Evolutionary conservation across 2,888 invertebrate species (phyloP), one percentile per base, ranked within the genome.

Genomic region (Petrophora chlorosata): DNA sequence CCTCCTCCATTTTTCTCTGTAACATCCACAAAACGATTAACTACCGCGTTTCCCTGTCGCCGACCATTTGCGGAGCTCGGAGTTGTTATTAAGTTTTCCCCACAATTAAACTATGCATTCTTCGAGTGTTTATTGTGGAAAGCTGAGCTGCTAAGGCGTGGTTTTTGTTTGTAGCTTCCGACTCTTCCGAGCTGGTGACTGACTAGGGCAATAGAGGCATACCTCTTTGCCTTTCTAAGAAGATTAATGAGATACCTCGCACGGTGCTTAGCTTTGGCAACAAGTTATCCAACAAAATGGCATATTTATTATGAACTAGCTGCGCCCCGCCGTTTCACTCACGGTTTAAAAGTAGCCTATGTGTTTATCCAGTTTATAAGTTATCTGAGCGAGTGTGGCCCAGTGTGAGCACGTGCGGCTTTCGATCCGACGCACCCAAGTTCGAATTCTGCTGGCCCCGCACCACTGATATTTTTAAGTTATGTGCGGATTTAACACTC

Each of bases 51-150:
- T 70, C 68, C 51, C 41, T 56, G 63, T 59, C 65, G 48, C 40
- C 63, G 54, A 52, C 78, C 78, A 69, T 78, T 70, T 73, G 72
- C 65, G 66, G 70, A 62, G 57, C 59, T 50, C 30, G 39, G 25
- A 26, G 52, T 57, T 61, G 72, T 79, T 81, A 81, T 83, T 82
- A 83, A 78, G 67, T 75, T 83, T 83, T 80, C 82, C 70, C 80
- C 53, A 73, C 80, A 79, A 80, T 82, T 79, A 81, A 76, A 70
- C 67, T 68, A 49, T 60, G 65, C 72, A 71, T 77, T 76, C 77
- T 66, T 61, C 5, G 51, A 65, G 53, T 51, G 50, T 60, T 62
- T 70, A 52, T 57, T 56, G 55, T 69, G 69, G 76, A 78, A 74
- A 74, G 66, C 57, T 56, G 22, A 28, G n/a, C 30, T 34, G 23